Evolutionary conservation across 2,113 vertebrate genomes (phyloP).

Genomic region (Canis aureus): DNA sequence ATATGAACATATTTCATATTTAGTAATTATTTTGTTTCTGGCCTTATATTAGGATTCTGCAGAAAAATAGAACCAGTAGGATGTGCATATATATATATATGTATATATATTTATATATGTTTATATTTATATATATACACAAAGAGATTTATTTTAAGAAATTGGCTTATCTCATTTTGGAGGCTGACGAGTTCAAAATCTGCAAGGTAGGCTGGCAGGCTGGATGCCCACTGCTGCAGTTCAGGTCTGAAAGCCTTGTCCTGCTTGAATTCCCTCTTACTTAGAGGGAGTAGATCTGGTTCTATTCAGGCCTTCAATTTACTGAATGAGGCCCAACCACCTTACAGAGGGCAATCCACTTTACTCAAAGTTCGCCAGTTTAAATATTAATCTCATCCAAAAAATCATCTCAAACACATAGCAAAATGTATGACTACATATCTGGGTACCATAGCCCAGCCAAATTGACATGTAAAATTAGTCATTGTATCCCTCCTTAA

Average conservation of each 20-base stretch:
- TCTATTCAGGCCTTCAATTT: background rate
- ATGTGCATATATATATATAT: background rate
- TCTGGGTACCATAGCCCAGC: background rate
- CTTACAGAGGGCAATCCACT: background rate
- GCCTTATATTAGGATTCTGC: background rate
- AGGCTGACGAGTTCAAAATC: background rate
- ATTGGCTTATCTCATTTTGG: background rate
- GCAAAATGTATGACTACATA: background rate
- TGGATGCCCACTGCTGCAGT: background rate
- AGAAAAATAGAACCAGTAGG: background rate
- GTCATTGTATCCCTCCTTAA: background rate
- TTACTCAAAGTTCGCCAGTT: background rate
- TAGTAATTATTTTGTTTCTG: background rate
- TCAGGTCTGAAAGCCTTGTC: background rate
- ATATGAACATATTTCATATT: background rate
- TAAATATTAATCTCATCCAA: background rate
- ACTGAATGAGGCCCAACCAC: background rate
- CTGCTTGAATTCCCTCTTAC: background rate
- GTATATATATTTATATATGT: no score
- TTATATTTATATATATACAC: no score
- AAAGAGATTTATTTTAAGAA: slow-evolving; percentile 26
- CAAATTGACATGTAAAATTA: background rate
- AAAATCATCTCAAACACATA: background rate
- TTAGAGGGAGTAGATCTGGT: background rate
- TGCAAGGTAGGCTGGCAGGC: no score